Percentiles rank a stretch among this genome's conserved stretches.
These are phyloP conservation scores for Porites evermanni DNA, from an alignment of 92 coral and sea anemone species.

Conservation along the genomic window DNA sequence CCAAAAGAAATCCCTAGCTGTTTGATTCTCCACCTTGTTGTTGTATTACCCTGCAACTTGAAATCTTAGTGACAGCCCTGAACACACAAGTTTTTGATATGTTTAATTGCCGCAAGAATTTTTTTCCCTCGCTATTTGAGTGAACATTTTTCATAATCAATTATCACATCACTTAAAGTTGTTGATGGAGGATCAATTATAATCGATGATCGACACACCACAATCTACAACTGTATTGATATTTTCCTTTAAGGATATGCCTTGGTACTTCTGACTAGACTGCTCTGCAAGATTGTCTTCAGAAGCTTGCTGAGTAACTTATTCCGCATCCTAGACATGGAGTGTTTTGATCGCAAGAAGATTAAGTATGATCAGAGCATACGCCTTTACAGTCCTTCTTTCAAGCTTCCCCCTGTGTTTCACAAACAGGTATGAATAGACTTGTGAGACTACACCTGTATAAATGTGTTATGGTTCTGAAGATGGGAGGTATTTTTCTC, in stretches of 20 bases:
- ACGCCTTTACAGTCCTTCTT: slow-evolving; percentile 79
- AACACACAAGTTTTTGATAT: no score
- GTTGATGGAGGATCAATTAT: background rate
- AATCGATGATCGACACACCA: background rate
- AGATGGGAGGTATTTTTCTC: no score
- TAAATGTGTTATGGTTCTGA: no score
- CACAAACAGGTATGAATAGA: slow-evolving; percentile 62
- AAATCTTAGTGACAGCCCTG: no score
- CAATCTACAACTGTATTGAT: background rate
- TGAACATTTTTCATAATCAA: background rate
- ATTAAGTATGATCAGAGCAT: slow-evolving; percentile 56
- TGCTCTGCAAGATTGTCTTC: slow-evolving; percentile 79
- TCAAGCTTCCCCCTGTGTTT: slow-evolving; percentile 91
- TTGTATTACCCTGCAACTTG: no score
- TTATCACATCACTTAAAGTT: background rate
- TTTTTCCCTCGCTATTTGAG: background rate
- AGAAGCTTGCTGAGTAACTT: slow-evolving; percentile 64
- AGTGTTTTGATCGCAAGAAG: slow-evolving; percentile 71
- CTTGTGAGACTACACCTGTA: no score
- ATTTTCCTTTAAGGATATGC: slow-evolving; percentile 62
- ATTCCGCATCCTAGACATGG: slow-evolving; percentile 82
- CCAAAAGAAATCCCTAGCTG: no score
- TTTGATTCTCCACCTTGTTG: no score
- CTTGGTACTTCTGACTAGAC: slow-evolving; percentile 76
- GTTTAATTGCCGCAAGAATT: background rate